Evolutionary conservation across 2,113 vertebrate genomes (phyloP).

Genomic region (Chionomys nivalis): DNA sequence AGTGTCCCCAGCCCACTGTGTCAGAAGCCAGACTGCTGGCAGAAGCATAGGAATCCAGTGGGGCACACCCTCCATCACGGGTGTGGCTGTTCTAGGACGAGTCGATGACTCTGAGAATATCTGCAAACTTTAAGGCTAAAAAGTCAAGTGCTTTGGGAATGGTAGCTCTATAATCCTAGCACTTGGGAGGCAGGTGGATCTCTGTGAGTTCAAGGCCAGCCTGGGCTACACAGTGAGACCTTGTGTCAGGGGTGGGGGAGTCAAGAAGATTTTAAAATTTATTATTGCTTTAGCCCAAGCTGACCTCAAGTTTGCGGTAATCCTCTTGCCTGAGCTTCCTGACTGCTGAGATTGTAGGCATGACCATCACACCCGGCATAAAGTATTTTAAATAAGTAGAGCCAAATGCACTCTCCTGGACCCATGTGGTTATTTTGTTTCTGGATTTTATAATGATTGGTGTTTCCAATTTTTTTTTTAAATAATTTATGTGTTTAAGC

Average conservation of each 20-base stretch:
- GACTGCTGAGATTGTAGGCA: background rate
- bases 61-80: background rate
- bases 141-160: background rate
- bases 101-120: background rate
- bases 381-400: slow-evolving; percentile 46
- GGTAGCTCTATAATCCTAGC: background rate
- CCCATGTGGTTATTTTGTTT: background rate
- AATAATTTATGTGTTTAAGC: slow-evolving; percentile 63
- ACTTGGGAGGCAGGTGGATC: background rate
- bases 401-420: background rate
- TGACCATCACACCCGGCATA: background rate
- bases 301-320: background rate
- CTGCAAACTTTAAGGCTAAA: background rate
- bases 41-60: background rate
- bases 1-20: background rate
- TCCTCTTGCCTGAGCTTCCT: background rate
- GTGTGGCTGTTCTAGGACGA: background rate
- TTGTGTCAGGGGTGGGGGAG: background rate
- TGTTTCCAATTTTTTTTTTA: background rate
- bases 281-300: background rate
- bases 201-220: background rate
- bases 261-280: background rate
- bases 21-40: background rate
- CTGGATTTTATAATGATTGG: background rate
- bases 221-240: background rate